Percentiles rank a stretch among this genome's conserved stretches.
Evolutionary conservation across 2,113 vertebrate genomes (phyloP).

Genomic region (Callopanchax toddi): DNA sequence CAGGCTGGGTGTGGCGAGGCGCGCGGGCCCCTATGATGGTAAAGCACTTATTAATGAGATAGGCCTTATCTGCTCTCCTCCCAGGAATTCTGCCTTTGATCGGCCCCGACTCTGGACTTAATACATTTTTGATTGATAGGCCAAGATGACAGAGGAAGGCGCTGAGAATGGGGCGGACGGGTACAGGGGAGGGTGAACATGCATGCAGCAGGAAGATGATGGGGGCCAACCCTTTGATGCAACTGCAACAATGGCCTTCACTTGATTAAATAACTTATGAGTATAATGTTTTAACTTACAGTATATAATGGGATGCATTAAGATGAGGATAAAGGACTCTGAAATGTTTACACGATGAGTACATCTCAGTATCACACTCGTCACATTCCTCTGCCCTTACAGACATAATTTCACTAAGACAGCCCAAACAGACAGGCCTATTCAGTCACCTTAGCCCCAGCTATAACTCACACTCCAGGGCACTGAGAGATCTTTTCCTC

Average conservation of each 20-base stretch:
- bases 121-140: constrained; percentile 88
- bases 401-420: constrained; percentile 67
- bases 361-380: constrained; percentile 31
- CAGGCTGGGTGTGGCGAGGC: constrained; percentile 78
- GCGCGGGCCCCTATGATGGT: constrained; percentile 77
- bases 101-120: constrained; percentile 83
- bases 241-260: constrained; percentile 77
- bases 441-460: constrained; percentile 75
- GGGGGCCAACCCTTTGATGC: constrained; percentile 59
- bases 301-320: constrained; percentile 22
- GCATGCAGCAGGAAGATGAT: constrained; percentile 15
- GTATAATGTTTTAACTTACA: constrained; percentile 48
- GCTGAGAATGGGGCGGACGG: constrained; percentile 58
- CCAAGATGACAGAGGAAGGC: constrained; percentile 81
- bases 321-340: constrained; percentile 21
- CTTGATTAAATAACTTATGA: constrained; percentile 72
- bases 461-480: constrained; percentile 68
- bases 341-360: constrained; percentile 34
- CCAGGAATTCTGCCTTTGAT: constrained; percentile 87
- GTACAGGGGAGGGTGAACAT: constrained; percentile 43
- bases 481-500: constrained; percentile 64
- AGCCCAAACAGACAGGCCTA: constrained; percentile 61
- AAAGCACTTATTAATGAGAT: constrained; percentile 87
- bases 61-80: constrained; percentile 85
- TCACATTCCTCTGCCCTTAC: constrained; percentile 45